Evolutionary conservation across 2,113 vertebrate genomes (phyloP), one percentile per base, ranked within the genome.

Genomic region (Syngnathus scovelli): DNA sequence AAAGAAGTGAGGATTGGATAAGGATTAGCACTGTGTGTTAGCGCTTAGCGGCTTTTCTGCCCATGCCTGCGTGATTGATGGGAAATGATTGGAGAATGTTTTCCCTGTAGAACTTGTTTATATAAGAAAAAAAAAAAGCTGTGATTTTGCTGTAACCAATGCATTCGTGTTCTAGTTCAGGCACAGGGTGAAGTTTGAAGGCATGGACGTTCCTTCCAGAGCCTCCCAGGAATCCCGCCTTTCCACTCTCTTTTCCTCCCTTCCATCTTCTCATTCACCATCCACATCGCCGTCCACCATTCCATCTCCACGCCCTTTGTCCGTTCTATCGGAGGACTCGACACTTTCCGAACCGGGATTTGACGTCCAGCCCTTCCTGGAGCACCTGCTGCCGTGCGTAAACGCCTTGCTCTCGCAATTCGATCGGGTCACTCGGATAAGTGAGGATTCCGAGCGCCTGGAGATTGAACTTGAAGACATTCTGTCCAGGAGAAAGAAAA

Each of bases 111-210:
- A 11, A 43, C 41, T 43, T 12, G 41, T 52, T n/a, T 1, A 48
- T 18, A 48, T 18, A 27, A 27, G 2, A 27, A 27, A 27, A 27
- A 33, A 33, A 33, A 18, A 52, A 54, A 54, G n/a, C 27, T 1
- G 27, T 44, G 1, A 12, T 4, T 54, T 33, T 12, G 37, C n/a
- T 71, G 38, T 54, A 67, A 3, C 23, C 73, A 15, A 70, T 54
- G 23, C 7, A 21, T 66, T 68, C n/a, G 27, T 11, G 56, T 52
- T 72, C 18, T 70, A 93, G 93, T 93, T 93, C 81, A 85, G 92
- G 33, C 92, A 93, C 89, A 89, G 88, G 68, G 93, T 93, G 64
- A 92, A 89, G 78, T 93, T 93, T 67, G 88, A 93, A 77, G 92
- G 85, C 66, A 87, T 92, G 85, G 88, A 85, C 18, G 65, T 85